These are phyloP conservation scores for Morone saxatilis DNA, from an alignment of 2,113 vertebrate genomes.

Conservation along the genomic window DNA sequence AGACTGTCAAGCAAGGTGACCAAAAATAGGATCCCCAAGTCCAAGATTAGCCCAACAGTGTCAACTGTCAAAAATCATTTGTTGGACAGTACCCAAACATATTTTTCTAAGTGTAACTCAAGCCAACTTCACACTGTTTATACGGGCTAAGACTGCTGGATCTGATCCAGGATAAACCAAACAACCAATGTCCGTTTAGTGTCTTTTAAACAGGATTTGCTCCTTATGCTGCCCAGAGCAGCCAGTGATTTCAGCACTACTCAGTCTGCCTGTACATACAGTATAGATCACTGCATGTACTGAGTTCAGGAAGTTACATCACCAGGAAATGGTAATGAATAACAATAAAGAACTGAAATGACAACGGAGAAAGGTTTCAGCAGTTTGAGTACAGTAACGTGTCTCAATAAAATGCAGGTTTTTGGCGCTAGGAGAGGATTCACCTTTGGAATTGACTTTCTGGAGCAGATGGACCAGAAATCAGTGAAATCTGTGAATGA, in stretches of 20 bases:
- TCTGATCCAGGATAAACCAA: constrained; percentile 55
- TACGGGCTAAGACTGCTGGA: constrained; percentile 36
- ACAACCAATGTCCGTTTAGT: constrained; percentile 30
- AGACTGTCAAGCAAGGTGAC: constrained; percentile 31
- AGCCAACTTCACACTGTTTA: constrained; percentile 54
- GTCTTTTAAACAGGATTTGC: constrained; percentile 49
- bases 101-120: constrained; percentile 54
- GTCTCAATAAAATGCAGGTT: background rate
- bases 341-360: background rate
- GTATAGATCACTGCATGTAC: background rate
- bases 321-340: background rate
- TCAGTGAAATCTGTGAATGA: constrained; percentile 6
- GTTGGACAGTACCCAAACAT: constrained; percentile 52
- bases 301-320: background rate
- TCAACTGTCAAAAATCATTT: constrained; percentile 43
- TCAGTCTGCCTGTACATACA: background rate
- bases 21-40: constrained; percentile 32
- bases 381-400: background rate
- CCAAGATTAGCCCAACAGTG: constrained; percentile 30
- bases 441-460: background rate
- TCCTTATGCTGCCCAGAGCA: background rate
- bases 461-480: background rate
- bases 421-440: background rate
- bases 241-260: background rate
- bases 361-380: background rate